Base-by-base conservation (phyloP, 2,113 vertebrate genomes). In the Varanus salvator region DNA sequence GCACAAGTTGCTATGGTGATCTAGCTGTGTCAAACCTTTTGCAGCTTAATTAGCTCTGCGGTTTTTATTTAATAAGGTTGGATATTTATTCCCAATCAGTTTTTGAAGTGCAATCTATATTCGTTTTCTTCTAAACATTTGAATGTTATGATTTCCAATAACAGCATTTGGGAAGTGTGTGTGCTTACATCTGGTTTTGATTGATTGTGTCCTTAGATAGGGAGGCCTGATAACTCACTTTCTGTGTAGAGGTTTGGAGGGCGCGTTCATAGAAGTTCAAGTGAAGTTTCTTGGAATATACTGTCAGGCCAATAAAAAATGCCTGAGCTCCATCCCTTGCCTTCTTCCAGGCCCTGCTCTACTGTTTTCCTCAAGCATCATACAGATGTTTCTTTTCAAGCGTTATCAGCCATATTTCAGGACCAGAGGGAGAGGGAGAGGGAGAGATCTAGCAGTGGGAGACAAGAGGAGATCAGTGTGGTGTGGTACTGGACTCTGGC, bases 31-130 rank as follows among this genome's bases (percentile, higher is more conserved):
- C 60, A 91, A 94, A 93, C 88, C 91, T 44, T 88, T 38, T 29
- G 87, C 0, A 0, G 52, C 21, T 77, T 93, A 92, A 91, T 93
- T 94, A 93, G 38, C 44, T 78, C 29, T 86, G 88, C 84, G 83
- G n/a, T 90, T 90, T 94, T 92, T 78, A 91, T 87, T 87, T 89
- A 93, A 91, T 93, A 85, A 92, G 74, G 6, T 85, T 80, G 21
- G 57, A 84, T 68, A 31, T 31, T 86, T 4, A 92, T 91, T 83
- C 86, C 44, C 77, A 86, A 75, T 85, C 4, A 27, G 23, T 1
- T 17, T 92, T 90, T 85, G 64, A 91, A 64, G 57, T 0, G 0
- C 48, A 78, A 3, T 25, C 84, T 75, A 57, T 31, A 34, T 86
- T 86, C 50, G 25, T 6, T 15, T 86, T 84, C 81, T 77, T 15